A percentile compares a stretch with the other conserved stretches of the same genome.
phyloP scores from a whole-genome alignment of 2,888 invertebrate genomes.

The Neria commutata region DNA sequence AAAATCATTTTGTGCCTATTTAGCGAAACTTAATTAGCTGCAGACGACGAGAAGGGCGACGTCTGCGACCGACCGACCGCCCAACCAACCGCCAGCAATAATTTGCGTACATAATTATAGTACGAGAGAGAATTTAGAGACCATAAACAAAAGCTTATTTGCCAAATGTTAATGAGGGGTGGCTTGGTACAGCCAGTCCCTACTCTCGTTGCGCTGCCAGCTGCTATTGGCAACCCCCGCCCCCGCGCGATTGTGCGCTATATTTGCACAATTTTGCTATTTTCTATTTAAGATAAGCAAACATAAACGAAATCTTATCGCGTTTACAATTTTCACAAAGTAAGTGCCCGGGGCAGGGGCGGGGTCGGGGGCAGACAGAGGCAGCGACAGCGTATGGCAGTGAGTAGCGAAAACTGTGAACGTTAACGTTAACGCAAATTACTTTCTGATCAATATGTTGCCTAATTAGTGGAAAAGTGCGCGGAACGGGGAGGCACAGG shows the following conservation, averaged over 20 bases:
- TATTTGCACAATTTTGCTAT: not conserved
- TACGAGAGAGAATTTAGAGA: slow-evolving; percentile 51
- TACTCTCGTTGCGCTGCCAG: too few relatives aligned
- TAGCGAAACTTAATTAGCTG: slow-evolving; percentile 55
- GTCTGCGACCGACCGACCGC: not conserved
- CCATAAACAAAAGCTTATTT: slow-evolving; percentile 48
- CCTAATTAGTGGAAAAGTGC: slow-evolving; percentile 25
- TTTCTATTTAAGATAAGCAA: slow-evolving; percentile 4
- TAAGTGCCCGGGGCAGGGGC: too few relatives aligned
- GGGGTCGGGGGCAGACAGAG: too few relatives aligned
- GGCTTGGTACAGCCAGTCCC: slow-evolving; percentile 16
- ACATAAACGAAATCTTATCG: not conserved
- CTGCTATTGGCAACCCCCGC: not conserved
- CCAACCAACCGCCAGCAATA: slow-evolving; percentile 26
- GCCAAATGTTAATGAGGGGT: slow-evolving; percentile 24
- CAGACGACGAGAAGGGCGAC: slow-evolving; percentile 48
- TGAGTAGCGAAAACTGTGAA: too few relatives aligned
- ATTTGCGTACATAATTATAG: slow-evolving; percentile 55
- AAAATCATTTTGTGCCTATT: slow-evolving; percentile 40
- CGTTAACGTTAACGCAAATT: slow-evolving; percentile 25
- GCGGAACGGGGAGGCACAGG: not conserved
- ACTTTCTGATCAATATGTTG: slow-evolving; percentile 34
- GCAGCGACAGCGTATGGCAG: too few relatives aligned
- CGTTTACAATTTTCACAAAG: too few relatives aligned
- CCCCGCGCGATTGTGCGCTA: not conserved